Conservation (phyloP, 1,140 invertebrate species). For the Cherax quadricarinatus region DNA sequence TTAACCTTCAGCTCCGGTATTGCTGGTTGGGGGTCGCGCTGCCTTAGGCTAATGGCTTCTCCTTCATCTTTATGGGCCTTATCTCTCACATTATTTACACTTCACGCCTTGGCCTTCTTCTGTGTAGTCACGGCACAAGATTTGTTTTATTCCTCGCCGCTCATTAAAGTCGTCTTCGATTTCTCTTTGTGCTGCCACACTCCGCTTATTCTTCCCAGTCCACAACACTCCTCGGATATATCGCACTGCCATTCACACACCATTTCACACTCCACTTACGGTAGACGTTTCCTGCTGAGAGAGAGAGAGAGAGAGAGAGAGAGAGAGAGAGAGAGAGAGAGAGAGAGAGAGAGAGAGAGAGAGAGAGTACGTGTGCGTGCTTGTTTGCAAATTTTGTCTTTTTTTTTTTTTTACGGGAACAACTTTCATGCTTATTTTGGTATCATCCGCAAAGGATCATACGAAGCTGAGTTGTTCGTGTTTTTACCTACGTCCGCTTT, state of each 20-base stretch:
- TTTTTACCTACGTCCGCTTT: too few relatives aligned
- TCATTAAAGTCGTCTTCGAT: neutral
- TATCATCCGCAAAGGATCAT: too few relatives aligned
- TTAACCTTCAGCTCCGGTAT: neutral
- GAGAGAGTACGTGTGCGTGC: too few relatives aligned
- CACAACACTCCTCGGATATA: neutral
- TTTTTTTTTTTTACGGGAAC: too few relatives aligned
- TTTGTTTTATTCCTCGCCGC: neutral
- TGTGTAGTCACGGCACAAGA: neutral
- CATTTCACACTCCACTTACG: neutral
- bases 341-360: too few relatives aligned
- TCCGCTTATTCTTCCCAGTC: neutral
- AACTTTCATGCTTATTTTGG: too few relatives aligned
- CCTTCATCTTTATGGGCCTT: slow-evolving; percentile 10
- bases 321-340: too few relatives aligned
- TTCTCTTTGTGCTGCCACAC: neutral
- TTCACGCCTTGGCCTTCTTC: neutral
- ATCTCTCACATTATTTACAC: neutral
- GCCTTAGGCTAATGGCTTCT: neutral
- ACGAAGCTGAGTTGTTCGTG: too few relatives aligned
- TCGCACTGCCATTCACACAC: neutral
- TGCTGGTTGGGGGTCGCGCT: neutral
- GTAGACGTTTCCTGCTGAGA: neutral
- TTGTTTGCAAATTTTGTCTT: too few relatives aligned
- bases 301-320: too few relatives aligned